A percentile compares a stretch with the other conserved stretches of the same genome.
These are phyloP conservation scores for Lithophane semibrunnea DNA, from an alignment of 2,888 invertebrate genomes.

Conservation along the genomic window DNA sequence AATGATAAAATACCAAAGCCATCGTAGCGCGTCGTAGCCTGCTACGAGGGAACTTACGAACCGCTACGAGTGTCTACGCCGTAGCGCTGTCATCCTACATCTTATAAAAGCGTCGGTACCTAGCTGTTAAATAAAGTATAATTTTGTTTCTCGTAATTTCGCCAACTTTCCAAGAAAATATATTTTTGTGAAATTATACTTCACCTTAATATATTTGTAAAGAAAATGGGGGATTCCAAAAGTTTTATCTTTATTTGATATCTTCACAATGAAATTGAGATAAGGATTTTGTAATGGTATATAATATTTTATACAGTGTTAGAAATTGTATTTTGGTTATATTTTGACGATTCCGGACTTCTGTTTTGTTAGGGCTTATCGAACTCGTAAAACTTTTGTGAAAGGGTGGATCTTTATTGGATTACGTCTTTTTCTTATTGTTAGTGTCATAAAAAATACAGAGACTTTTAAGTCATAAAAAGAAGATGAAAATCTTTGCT, in stretches of 20 bases:
- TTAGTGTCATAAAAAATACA: conserved; percentile 19
- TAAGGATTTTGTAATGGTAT: conserved; percentile 18
- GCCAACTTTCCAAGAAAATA: conserved; percentile 21
- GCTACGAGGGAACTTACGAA: conserved; percentile 43
- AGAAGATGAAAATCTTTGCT: conserved; percentile 2
- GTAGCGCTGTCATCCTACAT: conserved; percentile 39
- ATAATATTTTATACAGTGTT: conserved; percentile 13
- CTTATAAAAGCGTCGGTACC: conserved; percentile 3
- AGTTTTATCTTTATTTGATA: conserved; percentile 40
- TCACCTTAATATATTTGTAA: conserved; percentile 27
- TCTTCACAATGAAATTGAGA: conserved; percentile 15
- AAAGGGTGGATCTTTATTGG: conserved; percentile 32
- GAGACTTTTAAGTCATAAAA: conserved; percentile 11
- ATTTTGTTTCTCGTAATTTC: conserved; percentile 28
- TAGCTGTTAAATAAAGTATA: conserved; percentile 17
- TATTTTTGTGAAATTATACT: conserved; percentile 39
- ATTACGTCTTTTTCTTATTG: conserved; percentile 26
- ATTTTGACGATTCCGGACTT: not conserved
- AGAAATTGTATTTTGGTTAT: conserved; percentile 21
- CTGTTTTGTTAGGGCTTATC: conserved; percentile 18
- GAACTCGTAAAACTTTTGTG: conserved; percentile 12
- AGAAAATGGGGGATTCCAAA: conserved; percentile 11
- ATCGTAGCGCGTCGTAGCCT: conserved; percentile 28
- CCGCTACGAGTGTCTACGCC: conserved; percentile 47
- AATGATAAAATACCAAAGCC: conserved; percentile 28